Evolutionary conservation across 1,140 invertebrate genomes (phyloP).

Genomic region (Papilio polyxenes): DNA sequence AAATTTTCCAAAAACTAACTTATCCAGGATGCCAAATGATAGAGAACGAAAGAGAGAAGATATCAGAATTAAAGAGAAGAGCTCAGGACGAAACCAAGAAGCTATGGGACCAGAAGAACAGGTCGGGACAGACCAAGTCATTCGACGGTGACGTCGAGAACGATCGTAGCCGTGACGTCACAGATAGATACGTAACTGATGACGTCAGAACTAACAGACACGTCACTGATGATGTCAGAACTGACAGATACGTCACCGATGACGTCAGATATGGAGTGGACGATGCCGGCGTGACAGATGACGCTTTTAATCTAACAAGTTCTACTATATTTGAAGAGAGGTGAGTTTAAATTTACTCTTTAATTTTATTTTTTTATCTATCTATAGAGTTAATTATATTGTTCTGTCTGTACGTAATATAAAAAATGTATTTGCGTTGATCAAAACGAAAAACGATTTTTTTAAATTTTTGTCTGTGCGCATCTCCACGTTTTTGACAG

Average conservation of each 20-base stretch:
- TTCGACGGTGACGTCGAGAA: constrained; percentile 51
- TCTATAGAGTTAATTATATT: too few relatives aligned
- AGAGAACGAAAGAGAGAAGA: constrained; percentile 92
- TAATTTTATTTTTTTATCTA: not conserved
- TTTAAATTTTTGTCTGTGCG: too few relatives aligned
- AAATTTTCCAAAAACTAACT: not conserved
- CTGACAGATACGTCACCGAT: constrained; percentile 42
- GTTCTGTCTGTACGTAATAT: too few relatives aligned
- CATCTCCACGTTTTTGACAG: too few relatives aligned
- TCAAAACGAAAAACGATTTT: too few relatives aligned
- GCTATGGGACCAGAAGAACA: constrained; percentile 85
- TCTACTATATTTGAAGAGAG: constrained; percentile 70
- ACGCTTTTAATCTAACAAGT: constrained; percentile 61
- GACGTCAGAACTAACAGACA: constrained; percentile 40
- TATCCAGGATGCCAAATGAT: constrained; percentile 91
- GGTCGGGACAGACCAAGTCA: constrained; percentile 51
- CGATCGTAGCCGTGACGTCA: constrained; percentile 40
- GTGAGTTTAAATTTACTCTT: constrained; percentile 51
- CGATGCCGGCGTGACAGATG: constrained; percentile 58
- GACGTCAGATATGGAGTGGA: constrained; percentile 48
- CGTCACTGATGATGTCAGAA: constrained; percentile 41
- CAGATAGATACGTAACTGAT: constrained; percentile 33
- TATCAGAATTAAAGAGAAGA: constrained; percentile 91
- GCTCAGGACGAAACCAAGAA: constrained; percentile 93
- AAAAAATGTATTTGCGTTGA: too few relatives aligned